Conservation (phyloP, 2,888 invertebrate genomes). For the Electrophaes corylata region DNA sequence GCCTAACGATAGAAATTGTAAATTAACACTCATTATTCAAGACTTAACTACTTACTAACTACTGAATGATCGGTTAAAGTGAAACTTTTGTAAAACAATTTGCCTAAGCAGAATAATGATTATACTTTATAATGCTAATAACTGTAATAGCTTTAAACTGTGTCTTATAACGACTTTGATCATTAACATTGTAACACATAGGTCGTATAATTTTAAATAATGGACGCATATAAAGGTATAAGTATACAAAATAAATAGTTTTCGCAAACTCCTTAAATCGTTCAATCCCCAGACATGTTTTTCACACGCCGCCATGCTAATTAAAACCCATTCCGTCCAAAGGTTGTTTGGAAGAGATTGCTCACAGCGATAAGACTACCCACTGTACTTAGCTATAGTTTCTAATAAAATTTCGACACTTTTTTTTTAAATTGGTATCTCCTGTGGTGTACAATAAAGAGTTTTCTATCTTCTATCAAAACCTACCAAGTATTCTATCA, state of each 20-base stretch:
- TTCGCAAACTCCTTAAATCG: too few relatives aligned
- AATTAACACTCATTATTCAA: constrained; percentile 42
- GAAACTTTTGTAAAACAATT: constrained; percentile 33
- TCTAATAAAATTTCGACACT: too few relatives aligned
- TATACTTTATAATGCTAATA: constrained; percentile 25
- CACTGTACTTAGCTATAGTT: too few relatives aligned
- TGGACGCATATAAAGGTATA: background rate
- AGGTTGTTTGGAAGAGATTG: too few relatives aligned
- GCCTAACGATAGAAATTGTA: constrained; percentile 45
- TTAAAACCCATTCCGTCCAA: too few relatives aligned
- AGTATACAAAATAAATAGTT: background rate
- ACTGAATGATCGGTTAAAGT: constrained; percentile 32
- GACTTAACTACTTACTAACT: constrained; percentile 45
- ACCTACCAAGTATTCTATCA: too few relatives aligned
- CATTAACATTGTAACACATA: constrained; percentile 13
- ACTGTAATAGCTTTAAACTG: constrained; percentile 20
- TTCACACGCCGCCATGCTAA: too few relatives aligned
- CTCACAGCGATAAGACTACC: too few relatives aligned
- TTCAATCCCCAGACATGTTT: too few relatives aligned
- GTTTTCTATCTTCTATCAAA: too few relatives aligned
- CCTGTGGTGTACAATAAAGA: too few relatives aligned
- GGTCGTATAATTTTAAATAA: background rate
- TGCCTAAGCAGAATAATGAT: constrained; percentile 36
- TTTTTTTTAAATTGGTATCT: too few relatives aligned
- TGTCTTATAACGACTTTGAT: constrained; percentile 14